Percentiles rank a stretch among this genome's conserved stretches.
Conservation (phyloP, 2,797 vertebrate genomes). For the Acipenser ruthenus region DNA sequence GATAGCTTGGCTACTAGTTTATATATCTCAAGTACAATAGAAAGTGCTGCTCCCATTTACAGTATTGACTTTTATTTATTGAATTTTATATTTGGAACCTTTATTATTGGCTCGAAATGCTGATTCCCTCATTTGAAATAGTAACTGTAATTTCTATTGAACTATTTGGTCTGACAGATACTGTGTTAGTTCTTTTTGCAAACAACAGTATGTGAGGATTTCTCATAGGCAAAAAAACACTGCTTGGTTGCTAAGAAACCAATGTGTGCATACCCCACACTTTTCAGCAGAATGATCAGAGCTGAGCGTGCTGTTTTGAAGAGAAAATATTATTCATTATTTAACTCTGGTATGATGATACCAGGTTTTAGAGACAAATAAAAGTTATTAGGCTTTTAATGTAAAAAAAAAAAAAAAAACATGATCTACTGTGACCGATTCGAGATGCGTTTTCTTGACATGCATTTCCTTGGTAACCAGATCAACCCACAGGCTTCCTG, state of each 20-base stretch:
- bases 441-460: background rate
- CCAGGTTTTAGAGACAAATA: background rate
- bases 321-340: conserved; percentile 58
- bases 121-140: too few relatives aligned
- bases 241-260: conserved; percentile 73
- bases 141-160: too few relatives aligned
- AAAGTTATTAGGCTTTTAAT: background rate
- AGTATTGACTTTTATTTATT: too few relatives aligned
- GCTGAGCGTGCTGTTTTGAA: conserved; percentile 28
- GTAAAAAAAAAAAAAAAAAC: background rate
- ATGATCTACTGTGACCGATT: background rate
- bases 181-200: conserved; percentile 16
- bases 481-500: conserved; percentile 1
- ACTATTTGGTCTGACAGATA: too few relatives aligned
- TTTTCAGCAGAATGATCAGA: conserved; percentile 11
- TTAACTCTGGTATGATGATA: conserved; percentile 39
- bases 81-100: too few relatives aligned
- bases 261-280: conserved; percentile 44
- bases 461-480: background rate
- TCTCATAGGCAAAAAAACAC: conserved; percentile 48
- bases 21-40: too few relatives aligned
- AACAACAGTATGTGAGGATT: conserved; percentile 54
- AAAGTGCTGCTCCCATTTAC: too few relatives aligned
- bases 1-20: too few relatives aligned
- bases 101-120: too few relatives aligned